Percentiles rank a stretch among this genome's conserved stretches.
These are phyloP conservation scores for Heliothis peltigera DNA, from an alignment of 2,888 invertebrate species.

Conservation along the genomic window DNA sequence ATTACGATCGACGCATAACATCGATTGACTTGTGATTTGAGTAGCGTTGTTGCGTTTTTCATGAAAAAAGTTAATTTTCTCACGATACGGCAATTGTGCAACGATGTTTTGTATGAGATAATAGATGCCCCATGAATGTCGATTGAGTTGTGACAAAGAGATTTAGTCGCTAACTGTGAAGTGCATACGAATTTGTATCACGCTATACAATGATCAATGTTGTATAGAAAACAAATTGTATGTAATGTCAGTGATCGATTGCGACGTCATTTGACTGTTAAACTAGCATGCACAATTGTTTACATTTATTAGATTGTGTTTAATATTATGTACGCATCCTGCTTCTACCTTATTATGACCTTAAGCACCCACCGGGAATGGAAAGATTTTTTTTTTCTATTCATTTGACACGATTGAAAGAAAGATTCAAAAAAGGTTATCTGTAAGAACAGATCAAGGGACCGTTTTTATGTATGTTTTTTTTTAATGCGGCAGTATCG, in stretches of 20 bases:
- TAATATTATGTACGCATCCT: too few species aligned
- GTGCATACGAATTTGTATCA: slow-evolving; percentile 26
- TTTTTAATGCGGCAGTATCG: neutral
- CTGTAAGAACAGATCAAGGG: too few species aligned
- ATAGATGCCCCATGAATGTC: slow-evolving; percentile 5
- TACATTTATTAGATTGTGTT: too few species aligned
- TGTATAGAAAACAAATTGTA: slow-evolving; percentile 6
- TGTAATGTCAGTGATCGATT: slow-evolving; percentile 6
- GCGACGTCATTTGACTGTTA: slow-evolving; percentile 2
- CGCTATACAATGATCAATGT: neutral
- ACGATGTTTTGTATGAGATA: slow-evolving; percentile 6
- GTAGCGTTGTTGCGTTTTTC: slow-evolving; percentile 14
- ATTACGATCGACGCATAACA: slow-evolving; percentile 3
- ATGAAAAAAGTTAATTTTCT: slow-evolving; percentile 34
- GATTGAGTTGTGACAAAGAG: slow-evolving; percentile 18
- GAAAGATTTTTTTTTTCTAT: too few species aligned
- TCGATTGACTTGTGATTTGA: slow-evolving; percentile 14
- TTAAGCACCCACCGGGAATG: too few species aligned
- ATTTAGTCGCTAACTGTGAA: slow-evolving; percentile 27
- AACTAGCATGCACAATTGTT: too few species aligned
- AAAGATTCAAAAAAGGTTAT: too few species aligned
- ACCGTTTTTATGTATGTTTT: neutral
- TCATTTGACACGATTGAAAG: too few species aligned
- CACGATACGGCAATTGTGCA: slow-evolving; percentile 25
- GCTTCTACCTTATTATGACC: too few species aligned